phyloP scores from a whole-genome alignment of 2,797 vertebrate genomes.

The Alfaro cultratus region DNA sequence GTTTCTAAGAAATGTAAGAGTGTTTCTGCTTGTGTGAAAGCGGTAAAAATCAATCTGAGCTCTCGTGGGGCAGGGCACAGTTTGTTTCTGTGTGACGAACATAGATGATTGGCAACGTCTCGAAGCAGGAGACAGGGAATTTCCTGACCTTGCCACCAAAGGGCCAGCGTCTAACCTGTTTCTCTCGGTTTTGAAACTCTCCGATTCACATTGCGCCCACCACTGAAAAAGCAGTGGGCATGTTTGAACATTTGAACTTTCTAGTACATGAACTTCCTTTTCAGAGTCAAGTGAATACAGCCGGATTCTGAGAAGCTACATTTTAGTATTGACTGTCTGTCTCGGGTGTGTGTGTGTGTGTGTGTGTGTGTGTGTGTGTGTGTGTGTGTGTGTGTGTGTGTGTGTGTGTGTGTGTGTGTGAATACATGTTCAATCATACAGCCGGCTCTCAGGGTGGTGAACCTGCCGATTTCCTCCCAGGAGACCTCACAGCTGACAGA shows the following conservation, averaged over 20 bases:
- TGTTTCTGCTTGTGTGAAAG: not conserved
- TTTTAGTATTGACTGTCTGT: not conserved
- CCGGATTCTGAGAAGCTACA: slow-evolving; percentile 39
- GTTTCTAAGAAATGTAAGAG: not conserved
- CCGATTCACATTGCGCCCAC: slow-evolving; percentile 46
- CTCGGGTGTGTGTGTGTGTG: no score
- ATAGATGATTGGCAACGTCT: not conserved
- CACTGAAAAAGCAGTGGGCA: slow-evolving; percentile 48
- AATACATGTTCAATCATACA: not conserved
- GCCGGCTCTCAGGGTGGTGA: not conserved
- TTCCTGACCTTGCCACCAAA: slow-evolving; percentile 19
- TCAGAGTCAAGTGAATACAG: slow-evolving; percentile 5
- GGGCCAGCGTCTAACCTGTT: slow-evolving; percentile 15
- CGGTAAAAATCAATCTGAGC: not conserved
- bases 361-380: not conserved
- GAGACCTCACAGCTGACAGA: not conserved
- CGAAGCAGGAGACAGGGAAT: slow-evolving; percentile 14
- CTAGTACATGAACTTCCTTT: slow-evolving; percentile 4
- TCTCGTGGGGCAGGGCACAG: not conserved
- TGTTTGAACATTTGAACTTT: slow-evolving; percentile 79
- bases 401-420: not conserved
- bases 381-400: not conserved
- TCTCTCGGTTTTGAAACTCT: slow-evolving; percentile 30
- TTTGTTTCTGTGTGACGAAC: not conserved
- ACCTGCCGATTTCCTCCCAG: not conserved